These are phyloP conservation scores for Gymnocephalus cernua DNA, from an alignment of 2,113 vertebrate genomes.

Conservation along the genomic window DNA sequence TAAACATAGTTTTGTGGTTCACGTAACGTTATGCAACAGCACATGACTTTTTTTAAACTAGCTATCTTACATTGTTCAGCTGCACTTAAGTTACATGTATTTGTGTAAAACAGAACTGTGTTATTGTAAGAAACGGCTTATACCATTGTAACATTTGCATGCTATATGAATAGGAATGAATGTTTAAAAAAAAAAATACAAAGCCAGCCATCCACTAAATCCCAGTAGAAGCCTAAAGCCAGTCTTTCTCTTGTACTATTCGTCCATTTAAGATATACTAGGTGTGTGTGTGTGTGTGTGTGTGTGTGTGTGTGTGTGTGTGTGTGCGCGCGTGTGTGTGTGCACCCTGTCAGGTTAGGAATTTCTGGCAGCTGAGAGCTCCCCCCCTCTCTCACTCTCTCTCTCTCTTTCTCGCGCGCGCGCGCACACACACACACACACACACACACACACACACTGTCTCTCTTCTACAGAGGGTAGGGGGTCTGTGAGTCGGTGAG, in stretches of 20 bases:
- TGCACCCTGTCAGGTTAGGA: constrained; percentile 69
- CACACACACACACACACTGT: constrained; percentile 21
- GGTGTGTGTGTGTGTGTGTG: not conserved
- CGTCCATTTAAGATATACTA: not conserved
- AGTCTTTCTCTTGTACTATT: not conserved
- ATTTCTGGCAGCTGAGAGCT: constrained; percentile 72
- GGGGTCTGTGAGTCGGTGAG: constrained; percentile 42
- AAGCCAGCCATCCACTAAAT: not conserved
- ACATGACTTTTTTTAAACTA: not conserved
- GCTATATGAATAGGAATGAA: too few relatives aligned
- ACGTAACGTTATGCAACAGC: not conserved
- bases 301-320: constrained; percentile 1
- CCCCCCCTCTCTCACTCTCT: not conserved
- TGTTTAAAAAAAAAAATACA: not conserved
- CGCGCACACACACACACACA: not conserved
- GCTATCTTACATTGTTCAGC: not conserved
- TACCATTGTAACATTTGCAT: not conserved
- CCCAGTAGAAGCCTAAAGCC: not conserved
- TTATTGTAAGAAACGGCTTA: not conserved
- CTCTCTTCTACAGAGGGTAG: not conserved
- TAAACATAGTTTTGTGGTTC: not conserved
- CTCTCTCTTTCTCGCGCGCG: not conserved
- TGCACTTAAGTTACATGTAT: not conserved
- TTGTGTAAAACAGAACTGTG: not conserved
- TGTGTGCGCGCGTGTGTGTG: not conserved